phyloP scores from a whole-genome alignment of 2,113 vertebrate genomes.

The Passer montanus region DNA sequence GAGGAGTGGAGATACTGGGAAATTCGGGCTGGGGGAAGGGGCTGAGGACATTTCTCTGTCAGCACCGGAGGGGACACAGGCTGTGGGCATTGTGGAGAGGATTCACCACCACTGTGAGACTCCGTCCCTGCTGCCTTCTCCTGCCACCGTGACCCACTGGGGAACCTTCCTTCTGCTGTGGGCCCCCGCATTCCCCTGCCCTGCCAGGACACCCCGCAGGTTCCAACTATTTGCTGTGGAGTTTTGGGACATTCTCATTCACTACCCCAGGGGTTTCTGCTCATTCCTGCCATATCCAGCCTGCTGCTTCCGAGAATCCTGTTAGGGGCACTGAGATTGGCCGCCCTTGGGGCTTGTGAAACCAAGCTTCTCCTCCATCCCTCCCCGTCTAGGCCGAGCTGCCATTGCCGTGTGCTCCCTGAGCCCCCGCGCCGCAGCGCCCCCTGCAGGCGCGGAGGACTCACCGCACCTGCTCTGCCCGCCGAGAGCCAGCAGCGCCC shows the following conservation, averaged over 20 bases:
- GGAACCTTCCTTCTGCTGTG: neutral
- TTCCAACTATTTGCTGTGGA: neutral
- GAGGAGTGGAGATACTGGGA: neutral
- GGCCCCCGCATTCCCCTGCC: neutral
- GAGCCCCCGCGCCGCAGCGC: neutral
- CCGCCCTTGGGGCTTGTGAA: fast-evolving
- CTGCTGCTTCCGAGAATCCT: neutral
- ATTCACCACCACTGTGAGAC: neutral
- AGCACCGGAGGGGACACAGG: neutral
- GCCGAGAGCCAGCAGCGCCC: neutral
- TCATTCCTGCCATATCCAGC: neutral
- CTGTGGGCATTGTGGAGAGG: neutral
- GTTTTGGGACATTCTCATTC: neutral
- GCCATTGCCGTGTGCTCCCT: neutral
- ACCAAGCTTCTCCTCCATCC: neutral
- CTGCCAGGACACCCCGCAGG: neutral
- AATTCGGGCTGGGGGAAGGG: neutral
- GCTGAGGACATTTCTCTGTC: neutral
- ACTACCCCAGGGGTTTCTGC: neutral
- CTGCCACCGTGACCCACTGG: neutral
- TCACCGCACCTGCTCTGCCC: neutral
- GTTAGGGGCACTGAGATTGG: fast-evolving
- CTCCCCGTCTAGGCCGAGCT: neutral
- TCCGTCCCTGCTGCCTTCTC: neutral
- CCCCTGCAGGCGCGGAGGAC: neutral